phyloP scores from a whole-genome alignment of 2,113 vertebrate genomes.

The Neodon shergylaensis region DNA sequence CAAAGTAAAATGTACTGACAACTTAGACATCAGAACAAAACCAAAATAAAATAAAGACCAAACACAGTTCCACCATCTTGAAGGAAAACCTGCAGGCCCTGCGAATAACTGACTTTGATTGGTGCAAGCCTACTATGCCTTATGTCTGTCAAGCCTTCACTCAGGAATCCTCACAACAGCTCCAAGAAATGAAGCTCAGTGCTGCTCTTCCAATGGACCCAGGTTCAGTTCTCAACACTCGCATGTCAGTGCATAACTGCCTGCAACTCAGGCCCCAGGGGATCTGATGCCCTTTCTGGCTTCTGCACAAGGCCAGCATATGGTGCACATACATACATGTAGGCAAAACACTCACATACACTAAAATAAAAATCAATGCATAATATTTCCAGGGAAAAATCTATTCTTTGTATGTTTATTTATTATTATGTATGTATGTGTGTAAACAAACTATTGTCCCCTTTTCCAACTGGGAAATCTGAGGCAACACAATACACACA shows the following conservation, averaged over 20 bases:
- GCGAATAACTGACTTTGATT: neutral
- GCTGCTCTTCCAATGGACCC: neutral
- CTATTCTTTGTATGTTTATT: neutral
- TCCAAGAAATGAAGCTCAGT: neutral
- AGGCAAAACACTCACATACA: neutral
- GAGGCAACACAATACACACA: neutral
- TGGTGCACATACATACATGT: neutral
- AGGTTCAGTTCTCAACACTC: neutral
- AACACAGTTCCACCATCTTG: neutral
- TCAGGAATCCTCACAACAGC: neutral
- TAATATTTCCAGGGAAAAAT: neutral
- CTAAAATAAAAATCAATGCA: neutral
- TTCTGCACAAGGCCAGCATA: neutral
- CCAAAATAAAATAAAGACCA: neutral
- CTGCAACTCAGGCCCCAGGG: neutral
- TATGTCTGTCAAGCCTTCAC: neutral
- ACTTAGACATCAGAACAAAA: neutral
- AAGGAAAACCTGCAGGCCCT: neutral
- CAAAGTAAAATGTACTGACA: slow-evolving; percentile 8
- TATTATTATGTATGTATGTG: neutral
- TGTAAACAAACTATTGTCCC: neutral
- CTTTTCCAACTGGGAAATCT: slow-evolving; percentile 26
- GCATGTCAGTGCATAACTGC: neutral
- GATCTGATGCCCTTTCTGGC: too few species aligned
- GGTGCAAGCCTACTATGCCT: neutral